Percentiles rank a stretch among this genome's conserved stretches.
phyloP scores from a whole-genome alignment of 1,140 invertebrate genomes.

The Elymnias hypermnestra region DNA sequence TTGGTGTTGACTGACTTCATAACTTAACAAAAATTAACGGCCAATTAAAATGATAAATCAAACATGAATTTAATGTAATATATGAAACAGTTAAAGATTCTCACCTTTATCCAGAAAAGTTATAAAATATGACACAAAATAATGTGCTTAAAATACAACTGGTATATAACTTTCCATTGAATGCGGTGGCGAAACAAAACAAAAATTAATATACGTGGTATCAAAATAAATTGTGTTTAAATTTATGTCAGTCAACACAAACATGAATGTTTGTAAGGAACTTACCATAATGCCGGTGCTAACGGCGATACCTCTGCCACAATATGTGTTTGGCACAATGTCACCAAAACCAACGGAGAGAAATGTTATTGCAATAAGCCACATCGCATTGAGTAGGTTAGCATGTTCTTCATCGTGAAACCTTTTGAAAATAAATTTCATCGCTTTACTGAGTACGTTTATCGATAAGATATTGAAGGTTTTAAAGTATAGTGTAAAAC shows the following conservation, averaged over 20 bases:
- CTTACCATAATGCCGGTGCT: constrained; percentile 99
- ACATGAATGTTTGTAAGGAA: constrained; percentile 52
- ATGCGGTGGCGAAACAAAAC: not conserved
- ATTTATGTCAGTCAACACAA: constrained; percentile 63
- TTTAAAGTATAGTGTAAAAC: constrained; percentile 26
- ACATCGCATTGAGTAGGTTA: constrained; percentile 98
- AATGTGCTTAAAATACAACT: too few species aligned
- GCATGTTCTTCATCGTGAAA: constrained; percentile 98
- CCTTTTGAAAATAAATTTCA: constrained; percentile 79
- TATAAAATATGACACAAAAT: not conserved
- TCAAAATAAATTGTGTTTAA: constrained; percentile 6
- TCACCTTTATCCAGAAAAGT: constrained; percentile 3
- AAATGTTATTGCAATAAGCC: constrained; percentile 99
- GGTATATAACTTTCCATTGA: constrained; percentile 1
- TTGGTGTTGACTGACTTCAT: constrained; percentile 61
- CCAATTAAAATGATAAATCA: constrained; percentile 5
- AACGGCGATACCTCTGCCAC: constrained; percentile 97
- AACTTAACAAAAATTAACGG: constrained; percentile 21
- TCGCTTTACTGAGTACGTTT: constrained; percentile 47
- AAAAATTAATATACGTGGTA: not conserved
- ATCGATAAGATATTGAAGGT: constrained; percentile 26
- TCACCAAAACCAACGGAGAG: constrained; percentile 99
- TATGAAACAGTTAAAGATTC: too few species aligned
- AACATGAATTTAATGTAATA: too few species aligned
- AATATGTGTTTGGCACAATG: constrained; percentile 99